Evolutionary conservation across 2,888 invertebrate species (phyloP).

Genomic region (Brachypalpus laphriformis): DNA sequence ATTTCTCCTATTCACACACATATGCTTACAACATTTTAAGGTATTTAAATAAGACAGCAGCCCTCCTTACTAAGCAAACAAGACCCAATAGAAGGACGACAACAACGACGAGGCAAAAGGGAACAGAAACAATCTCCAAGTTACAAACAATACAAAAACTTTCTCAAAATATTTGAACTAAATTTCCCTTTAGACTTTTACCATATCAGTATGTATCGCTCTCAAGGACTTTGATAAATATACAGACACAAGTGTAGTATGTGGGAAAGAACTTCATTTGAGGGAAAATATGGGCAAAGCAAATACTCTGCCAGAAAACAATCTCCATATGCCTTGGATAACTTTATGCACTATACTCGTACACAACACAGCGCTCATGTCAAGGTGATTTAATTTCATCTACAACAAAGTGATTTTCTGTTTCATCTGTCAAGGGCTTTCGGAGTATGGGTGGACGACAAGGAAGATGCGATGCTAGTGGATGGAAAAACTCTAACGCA

Average conservation of each 20-base stretch:
- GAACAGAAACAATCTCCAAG: constrained; percentile 42
- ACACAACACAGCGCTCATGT: background rate
- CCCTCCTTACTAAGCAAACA: background rate
- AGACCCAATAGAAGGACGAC: background rate
- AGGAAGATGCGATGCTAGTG: background rate
- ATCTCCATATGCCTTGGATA: constrained; percentile 7
- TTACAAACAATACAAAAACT: constrained; percentile 42
- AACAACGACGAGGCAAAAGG: background rate
- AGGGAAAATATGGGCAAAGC: constrained; percentile 17
- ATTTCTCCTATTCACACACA: constrained; percentile 25
- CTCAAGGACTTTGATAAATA: background rate
- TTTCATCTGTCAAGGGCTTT: constrained; percentile 28
- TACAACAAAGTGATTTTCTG: constrained; percentile 18
- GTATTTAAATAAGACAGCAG: constrained; percentile 17
- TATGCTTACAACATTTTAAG: constrained; percentile 36
- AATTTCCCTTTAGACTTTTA: constrained; percentile 27
- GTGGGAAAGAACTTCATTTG: background rate
- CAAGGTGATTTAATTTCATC: constrained; percentile 19
- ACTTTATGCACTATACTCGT: background rate
- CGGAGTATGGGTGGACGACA: background rate
- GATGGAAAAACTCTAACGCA: constrained; percentile 5
- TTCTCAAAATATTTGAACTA: constrained; percentile 47
- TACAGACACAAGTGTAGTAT: background rate
- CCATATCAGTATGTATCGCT: background rate
- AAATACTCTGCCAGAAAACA: constrained; percentile 27